phyloP scores from a whole-genome alignment of 1,140 invertebrate genomes.

The Lysiphlebus fabarum region DNA sequence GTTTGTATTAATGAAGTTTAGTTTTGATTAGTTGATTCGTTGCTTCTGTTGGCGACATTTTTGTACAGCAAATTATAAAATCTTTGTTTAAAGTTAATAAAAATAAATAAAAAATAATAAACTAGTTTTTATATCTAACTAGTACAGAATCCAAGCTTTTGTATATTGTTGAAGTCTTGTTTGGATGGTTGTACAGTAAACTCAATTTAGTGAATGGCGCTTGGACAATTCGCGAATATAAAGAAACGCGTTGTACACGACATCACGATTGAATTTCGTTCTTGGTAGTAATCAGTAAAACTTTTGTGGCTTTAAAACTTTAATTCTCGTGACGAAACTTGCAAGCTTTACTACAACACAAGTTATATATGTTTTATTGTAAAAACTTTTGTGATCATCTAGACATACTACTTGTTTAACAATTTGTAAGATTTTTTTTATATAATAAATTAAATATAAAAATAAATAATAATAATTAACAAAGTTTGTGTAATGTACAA shows the following conservation, averaged over 20 bases:
- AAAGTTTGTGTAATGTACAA: too few relatives aligned
- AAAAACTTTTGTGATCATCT: background rate
- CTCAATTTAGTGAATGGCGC: background rate
- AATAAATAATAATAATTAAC: too few relatives aligned
- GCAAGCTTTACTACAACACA: background rate
- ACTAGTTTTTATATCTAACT: too few relatives aligned
- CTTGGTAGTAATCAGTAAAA: background rate
- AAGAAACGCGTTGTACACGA: conserved; percentile 4
- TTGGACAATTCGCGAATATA: background rate
- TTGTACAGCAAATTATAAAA: too few relatives aligned
- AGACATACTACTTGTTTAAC: background rate
- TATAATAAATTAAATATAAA: too few relatives aligned
- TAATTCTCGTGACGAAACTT: conserved; percentile 5
- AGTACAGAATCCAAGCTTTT: too few relatives aligned
- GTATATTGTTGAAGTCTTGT: too few relatives aligned
- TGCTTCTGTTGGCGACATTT: too few relatives aligned
- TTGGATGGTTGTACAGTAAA: background rate
- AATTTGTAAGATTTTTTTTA: too few relatives aligned
- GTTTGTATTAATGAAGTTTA: background rate
- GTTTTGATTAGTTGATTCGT: background rate
- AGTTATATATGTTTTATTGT: background rate
- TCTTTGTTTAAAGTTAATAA: too few relatives aligned
- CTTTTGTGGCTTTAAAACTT: conserved; percentile 6
- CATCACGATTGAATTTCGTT: conserved; percentile 3
- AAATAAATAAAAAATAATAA: too few relatives aligned